Evolutionary conservation across 2,888 invertebrate species (phyloP).

Genomic region (Pseudeuparius sepicola): DNA sequence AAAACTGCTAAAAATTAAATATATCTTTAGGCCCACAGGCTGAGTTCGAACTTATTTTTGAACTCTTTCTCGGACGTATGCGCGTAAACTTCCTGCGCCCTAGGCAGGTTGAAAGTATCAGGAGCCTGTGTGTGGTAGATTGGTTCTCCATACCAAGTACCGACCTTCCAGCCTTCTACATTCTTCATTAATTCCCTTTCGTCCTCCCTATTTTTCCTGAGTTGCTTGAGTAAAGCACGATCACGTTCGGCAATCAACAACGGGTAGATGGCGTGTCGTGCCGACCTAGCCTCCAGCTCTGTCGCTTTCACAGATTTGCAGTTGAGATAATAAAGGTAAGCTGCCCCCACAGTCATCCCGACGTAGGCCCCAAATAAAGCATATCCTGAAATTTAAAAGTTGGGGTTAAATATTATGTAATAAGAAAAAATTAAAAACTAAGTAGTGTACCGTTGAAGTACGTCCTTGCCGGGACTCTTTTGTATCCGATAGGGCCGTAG

Average conservation of each 20-base stretch:
- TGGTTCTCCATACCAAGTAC: slow-evolving; percentile 73
- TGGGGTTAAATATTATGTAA: background rate
- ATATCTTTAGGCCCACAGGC: no score
- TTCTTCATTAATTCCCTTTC: slow-evolving; percentile 83
- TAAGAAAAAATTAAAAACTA: background rate
- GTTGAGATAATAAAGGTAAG: slow-evolving; percentile 49
- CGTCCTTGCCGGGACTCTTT: slow-evolving; percentile 60
- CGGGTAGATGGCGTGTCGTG: slow-evolving; percentile 65
- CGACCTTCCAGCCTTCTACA: slow-evolving; percentile 47
- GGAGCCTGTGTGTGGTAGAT: slow-evolving; percentile 61
- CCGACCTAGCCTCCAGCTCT: slow-evolving; percentile 66
- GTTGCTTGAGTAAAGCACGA: slow-evolving; percentile 70
- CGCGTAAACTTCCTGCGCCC: slow-evolving; percentile 60
- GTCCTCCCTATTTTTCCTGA: slow-evolving; percentile 69
- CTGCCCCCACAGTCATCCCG: slow-evolving; percentile 45
- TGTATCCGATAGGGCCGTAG: slow-evolving; percentile 65
- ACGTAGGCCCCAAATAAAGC: slow-evolving; percentile 52
- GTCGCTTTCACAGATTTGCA: slow-evolving; percentile 44
- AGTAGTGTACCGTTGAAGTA: slow-evolving; percentile 53
- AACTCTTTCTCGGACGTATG: slow-evolving; percentile 48
- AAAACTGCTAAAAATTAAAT: no score
- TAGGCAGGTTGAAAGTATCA: slow-evolving; percentile 54
- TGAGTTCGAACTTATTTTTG: no score
- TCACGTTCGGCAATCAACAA: slow-evolving; percentile 76
- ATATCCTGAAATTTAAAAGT: slow-evolving; percentile 43